A percentile compares a stretch with the other conserved stretches of the same genome.
Conservation (phyloP, 1,140 invertebrate species). For the Oncopodura yosiiana region DNA sequence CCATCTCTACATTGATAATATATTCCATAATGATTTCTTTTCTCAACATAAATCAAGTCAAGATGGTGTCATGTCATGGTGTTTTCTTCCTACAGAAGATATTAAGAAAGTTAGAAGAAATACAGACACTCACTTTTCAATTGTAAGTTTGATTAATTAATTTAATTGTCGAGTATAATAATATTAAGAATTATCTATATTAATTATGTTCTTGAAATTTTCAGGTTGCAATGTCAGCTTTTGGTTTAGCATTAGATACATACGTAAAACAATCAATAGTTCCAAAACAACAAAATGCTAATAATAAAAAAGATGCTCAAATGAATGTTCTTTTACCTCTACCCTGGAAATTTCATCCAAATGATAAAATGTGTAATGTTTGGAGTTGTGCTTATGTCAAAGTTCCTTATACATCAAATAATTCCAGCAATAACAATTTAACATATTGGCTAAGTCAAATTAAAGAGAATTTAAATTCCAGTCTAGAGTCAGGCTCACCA, state of each 20-base stretch:
- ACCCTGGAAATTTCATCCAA: conserved; percentile 11
- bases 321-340: conserved; percentile 5
- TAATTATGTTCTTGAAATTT: too few species aligned
- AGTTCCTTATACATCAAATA: not conserved
- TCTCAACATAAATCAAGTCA: conserved; percentile 1
- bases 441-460: conserved; percentile 4
- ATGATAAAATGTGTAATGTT: conserved; percentile 8
- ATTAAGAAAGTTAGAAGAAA: not conserved
- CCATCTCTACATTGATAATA: not conserved
- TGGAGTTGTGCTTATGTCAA: not conserved
- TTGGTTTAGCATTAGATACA: too few species aligned
- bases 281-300: too few species aligned
- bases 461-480: not conserved
- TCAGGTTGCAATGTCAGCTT: too few species aligned
- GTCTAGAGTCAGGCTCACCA: conserved; percentile 1
- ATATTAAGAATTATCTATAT: too few species aligned
- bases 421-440: not conserved
- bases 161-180: too few species aligned
- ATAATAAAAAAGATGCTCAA: not conserved
- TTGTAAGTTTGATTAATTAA: too few species aligned
- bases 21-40: not conserved
- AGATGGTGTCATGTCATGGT: conserved; percentile 11
- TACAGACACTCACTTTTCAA: conserved; percentile 5
- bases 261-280: too few species aligned
- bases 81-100: not conserved